Percentiles rank a stretch among this genome's conserved stretches.
Conservation (phyloP, 2,113 vertebrate species). For the Halcyon malimbica region DNA sequence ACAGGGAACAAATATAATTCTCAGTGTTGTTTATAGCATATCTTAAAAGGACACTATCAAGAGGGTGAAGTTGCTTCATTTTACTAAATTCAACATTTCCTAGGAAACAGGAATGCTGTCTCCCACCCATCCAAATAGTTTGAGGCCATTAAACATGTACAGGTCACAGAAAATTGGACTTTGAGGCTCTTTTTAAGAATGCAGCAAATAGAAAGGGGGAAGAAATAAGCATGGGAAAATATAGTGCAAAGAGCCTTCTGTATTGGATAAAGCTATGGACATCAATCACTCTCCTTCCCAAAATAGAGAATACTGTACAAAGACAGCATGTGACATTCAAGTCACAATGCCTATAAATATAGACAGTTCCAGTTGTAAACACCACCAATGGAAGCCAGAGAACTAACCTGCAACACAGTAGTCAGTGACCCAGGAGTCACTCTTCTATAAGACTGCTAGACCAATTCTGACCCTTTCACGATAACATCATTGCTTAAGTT, state of each 20-base stretch:
- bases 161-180: neutral
- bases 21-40: neutral
- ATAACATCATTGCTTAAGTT: conserved; percentile 53
- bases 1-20: neutral
- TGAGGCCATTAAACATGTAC: neutral
- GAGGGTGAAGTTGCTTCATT: neutral
- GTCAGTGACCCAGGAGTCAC: conserved; percentile 16
- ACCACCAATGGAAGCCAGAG: conserved; percentile 7
- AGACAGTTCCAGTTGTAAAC: conserved; percentile 21
- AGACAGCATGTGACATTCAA: conserved; percentile 51
- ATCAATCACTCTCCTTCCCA: conserved; percentile 28
- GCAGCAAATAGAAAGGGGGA: neutral
- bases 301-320: conserved; percentile 48
- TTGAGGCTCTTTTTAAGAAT: neutral
- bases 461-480: conserved; percentile 32
- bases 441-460: conserved; percentile 17
- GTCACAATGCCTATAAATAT: conserved; percentile 54
- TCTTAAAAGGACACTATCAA: neutral
- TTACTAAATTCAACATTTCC: neutral
- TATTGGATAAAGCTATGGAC: neutral
- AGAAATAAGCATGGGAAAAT: neutral
- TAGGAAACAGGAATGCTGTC: neutral
- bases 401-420: conserved; percentile 45
- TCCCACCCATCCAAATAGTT: neutral
- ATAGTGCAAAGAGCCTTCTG: neutral